Conservation (phyloP, 1,140 invertebrate genomes). For the Leptinotarsa lineolata region DNA sequence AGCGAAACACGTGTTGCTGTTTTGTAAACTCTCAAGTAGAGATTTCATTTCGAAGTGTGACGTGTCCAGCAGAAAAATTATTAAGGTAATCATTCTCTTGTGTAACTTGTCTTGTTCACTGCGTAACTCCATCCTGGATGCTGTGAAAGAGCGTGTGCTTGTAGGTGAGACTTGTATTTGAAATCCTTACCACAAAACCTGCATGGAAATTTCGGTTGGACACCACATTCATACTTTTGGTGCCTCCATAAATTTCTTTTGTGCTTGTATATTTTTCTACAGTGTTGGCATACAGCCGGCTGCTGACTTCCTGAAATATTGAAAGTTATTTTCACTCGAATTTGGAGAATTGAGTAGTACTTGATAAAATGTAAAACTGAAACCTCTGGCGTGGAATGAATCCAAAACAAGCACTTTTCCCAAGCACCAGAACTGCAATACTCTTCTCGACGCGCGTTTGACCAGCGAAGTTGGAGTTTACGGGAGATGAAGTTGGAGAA, state of each 20-base stretch:
- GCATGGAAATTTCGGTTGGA: conserved; percentile 60
- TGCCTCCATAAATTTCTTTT: conserved; percentile 47
- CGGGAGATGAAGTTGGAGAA: no score
- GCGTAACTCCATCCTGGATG: not conserved
- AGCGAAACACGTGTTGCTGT: no score
- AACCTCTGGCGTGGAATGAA: not conserved
- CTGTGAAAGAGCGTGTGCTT: conserved; percentile 24
- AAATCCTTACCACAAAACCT: conserved; percentile 36
- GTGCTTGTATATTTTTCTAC: conserved; percentile 39
- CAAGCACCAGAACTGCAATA: no score
- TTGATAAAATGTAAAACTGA: not conserved
- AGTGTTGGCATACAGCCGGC: conserved; percentile 24
- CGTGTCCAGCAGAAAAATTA: no score
- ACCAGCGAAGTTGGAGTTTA: no score
- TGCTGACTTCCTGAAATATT: not conserved
- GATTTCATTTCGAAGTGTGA: no score
- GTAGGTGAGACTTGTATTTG: conserved; percentile 36
- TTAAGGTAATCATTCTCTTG: no score
- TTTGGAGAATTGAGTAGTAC: not conserved
- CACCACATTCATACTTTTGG: conserved; percentile 60
- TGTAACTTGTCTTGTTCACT: no score
- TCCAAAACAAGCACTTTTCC: no score
- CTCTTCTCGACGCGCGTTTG: no score
- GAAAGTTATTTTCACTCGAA: not conserved
- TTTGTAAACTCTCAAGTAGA: no score